These are phyloP conservation scores for Nomada hirtipes DNA, from an alignment of 2,888 invertebrate genomes.

Conservation along the genomic window DNA sequence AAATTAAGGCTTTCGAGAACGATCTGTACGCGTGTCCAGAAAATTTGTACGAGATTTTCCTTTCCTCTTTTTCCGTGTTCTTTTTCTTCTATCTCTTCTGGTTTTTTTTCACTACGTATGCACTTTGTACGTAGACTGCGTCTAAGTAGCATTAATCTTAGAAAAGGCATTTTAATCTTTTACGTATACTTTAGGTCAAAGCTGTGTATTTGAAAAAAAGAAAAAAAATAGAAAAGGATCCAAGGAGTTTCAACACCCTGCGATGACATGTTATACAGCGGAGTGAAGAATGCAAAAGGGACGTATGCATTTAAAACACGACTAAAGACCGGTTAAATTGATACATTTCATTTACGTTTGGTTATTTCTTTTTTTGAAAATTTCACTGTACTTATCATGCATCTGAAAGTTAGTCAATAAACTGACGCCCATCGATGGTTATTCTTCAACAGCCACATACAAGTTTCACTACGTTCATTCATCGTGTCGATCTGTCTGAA, in stretches of 20 bases:
- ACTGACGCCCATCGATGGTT: conserved; percentile 22
- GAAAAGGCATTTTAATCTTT: conserved; percentile 62
- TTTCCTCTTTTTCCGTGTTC: conserved; percentile 29
- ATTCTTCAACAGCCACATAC: conserved; percentile 5
- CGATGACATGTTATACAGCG: neutral
- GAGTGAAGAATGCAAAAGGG: conserved; percentile 56
- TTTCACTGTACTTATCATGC: conserved; percentile 35
- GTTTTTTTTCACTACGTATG: conserved; percentile 31
- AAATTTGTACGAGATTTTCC: conserved; percentile 39
- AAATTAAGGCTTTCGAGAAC: conserved; percentile 53
- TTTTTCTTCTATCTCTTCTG: conserved; percentile 16
- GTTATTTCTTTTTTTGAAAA: conserved; percentile 26
- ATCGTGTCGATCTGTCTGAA: neutral
- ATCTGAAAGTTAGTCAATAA: conserved; percentile 43
- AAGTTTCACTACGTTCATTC: neutral
- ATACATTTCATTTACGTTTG: conserved; percentile 21
- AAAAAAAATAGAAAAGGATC: too few species aligned
- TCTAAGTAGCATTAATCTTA: conserved; percentile 61
- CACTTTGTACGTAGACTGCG: conserved; percentile 50
- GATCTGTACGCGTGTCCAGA: conserved; percentile 52
- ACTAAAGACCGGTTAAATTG: conserved; percentile 28
- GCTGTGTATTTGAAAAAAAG: conserved; percentile 14
- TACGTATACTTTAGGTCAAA: conserved; percentile 52
- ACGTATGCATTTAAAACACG: conserved; percentile 63
- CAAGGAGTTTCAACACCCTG: neutral